These are phyloP conservation scores for Meleagris gallopavo DNA, from an alignment of 2,113 vertebrate species.

Conservation along the genomic window DNA sequence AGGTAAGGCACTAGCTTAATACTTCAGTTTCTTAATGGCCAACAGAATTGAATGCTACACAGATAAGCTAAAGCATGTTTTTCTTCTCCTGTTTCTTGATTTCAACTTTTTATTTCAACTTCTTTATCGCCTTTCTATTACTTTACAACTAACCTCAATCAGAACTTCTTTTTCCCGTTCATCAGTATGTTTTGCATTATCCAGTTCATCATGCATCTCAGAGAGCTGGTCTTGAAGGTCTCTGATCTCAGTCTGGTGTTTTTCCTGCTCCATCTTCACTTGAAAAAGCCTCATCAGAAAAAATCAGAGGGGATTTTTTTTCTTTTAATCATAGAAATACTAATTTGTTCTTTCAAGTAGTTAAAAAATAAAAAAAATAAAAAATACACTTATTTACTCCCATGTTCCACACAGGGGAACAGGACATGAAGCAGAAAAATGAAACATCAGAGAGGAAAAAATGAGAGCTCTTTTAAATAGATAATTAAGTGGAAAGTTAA, in stretches of 20 bases:
- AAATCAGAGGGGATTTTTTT: conserved; percentile 11
- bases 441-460: background rate
- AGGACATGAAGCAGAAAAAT: background rate
- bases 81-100: background rate
- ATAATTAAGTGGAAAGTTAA: background rate
- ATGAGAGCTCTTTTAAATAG: background rate
- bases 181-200: conserved; percentile 85
- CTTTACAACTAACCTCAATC: conserved; percentile 80
- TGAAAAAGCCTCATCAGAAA: conserved; percentile 87
- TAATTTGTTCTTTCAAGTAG: background rate
- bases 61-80: background rate
- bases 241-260: conserved; percentile 94
- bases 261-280: conserved; percentile 96
- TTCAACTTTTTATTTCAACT: background rate
- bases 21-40: background rate
- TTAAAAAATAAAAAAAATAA: background rate
- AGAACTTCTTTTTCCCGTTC: conserved; percentile 86
- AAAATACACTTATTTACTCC: background rate
- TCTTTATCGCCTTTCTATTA: background rate
- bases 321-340: background rate
- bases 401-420: background rate
- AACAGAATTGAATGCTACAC: background rate
- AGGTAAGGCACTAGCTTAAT: background rate
- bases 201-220: conserved; percentile 98
- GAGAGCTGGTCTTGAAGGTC: conserved; percentile 98